Percentiles rank a stretch among this genome's conserved stretches.
These are phyloP conservation scores for Arrhopalites spinosus DNA, from an alignment of 2,888 invertebrate genomes.

Conservation along the genomic window DNA sequence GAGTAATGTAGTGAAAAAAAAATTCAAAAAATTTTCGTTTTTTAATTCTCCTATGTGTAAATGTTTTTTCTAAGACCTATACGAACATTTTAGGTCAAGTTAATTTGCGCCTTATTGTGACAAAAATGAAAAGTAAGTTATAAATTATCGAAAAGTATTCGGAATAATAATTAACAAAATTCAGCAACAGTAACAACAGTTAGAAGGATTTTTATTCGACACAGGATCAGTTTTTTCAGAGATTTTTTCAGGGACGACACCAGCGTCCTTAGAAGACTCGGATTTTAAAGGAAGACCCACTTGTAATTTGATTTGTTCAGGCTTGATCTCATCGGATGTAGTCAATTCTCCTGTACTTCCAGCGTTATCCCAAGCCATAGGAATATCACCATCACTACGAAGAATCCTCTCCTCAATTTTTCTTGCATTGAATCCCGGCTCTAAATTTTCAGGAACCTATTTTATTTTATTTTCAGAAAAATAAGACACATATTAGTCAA, in stretches of 20 bases:
- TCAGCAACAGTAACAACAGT: conserved; percentile 29
- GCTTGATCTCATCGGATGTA: neutral
- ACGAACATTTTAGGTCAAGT: no score
- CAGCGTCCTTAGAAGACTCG: conserved; percentile 16
- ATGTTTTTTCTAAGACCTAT: no score
- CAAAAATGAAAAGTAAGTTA: no score
- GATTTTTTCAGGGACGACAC: conserved; percentile 5
- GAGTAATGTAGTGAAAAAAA: no score
- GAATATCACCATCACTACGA: conserved; percentile 41
- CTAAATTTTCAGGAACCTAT: conserved; percentile 37
- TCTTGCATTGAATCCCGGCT: conserved; percentile 50
- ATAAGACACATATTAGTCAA: neutral
- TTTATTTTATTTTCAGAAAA: neutral
- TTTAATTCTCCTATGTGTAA: no score
- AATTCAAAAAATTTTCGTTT: no score
- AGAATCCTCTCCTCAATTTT: conserved; percentile 49
- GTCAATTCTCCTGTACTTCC: neutral
- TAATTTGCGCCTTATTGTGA: no score
- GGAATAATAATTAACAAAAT: neutral
- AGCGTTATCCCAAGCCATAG: conserved; percentile 5
- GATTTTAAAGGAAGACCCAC: conserved; percentile 11
- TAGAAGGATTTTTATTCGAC: conserved; percentile 12
- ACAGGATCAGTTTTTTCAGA: neutral
- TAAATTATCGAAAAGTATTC: no score
- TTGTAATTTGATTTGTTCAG: conserved; percentile 11